These are phyloP conservation scores for Condylura cristata DNA, from an alignment of 2,113 vertebrate genomes.

Conservation along the genomic window DNA sequence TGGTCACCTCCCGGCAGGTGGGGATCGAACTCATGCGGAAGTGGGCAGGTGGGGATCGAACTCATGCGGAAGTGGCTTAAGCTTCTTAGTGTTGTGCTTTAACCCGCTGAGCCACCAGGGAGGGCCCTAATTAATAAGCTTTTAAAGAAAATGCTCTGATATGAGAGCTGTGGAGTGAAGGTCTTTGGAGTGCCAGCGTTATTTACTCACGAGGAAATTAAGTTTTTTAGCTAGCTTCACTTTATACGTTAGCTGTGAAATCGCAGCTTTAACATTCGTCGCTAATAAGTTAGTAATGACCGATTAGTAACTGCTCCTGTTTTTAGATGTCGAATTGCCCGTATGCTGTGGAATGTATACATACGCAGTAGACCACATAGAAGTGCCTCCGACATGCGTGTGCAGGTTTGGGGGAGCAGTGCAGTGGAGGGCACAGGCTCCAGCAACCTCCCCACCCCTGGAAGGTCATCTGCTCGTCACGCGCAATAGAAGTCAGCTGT, in stretches of 20 bases:
- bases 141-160: conserved; percentile 7
- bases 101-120: too few relatives aligned
- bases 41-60: too few relatives aligned
- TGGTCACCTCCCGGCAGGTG: too few relatives aligned
- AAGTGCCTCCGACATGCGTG: background rate
- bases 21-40: too few relatives aligned
- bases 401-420: background rate
- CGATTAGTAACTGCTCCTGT: background rate
- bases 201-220: background rate
- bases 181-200: background rate
- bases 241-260: background rate
- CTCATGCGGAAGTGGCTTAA: too few relatives aligned
- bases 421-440: background rate
- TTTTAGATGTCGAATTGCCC: background rate
- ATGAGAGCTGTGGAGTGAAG: background rate
- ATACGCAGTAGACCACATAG: background rate
- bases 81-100: too few relatives aligned
- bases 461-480: background rate
- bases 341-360: too few relatives aligned
- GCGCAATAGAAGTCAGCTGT: background rate
- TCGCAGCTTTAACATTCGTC: background rate
- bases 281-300: background rate
- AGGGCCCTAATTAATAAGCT: background rate
- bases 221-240: background rate
- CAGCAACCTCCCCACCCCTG: too few relatives aligned